Evolutionary conservation across 2,888 invertebrate genomes (phyloP).

Genomic region (Camponotus fellah): DNA sequence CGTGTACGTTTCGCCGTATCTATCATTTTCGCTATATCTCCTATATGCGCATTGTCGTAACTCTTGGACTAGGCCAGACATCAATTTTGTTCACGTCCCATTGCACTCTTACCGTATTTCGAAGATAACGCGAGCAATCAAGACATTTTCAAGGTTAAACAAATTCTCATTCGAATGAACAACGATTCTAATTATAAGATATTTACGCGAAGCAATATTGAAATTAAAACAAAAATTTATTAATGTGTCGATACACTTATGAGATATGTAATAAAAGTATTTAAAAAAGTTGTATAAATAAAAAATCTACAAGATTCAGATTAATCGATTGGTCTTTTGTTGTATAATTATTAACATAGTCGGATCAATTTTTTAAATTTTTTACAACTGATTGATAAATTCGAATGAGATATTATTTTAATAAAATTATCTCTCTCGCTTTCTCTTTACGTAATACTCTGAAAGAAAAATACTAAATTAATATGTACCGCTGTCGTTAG

Average conservation of each 20-base stretch:
- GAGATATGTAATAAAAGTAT: neutral
- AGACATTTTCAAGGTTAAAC: neutral
- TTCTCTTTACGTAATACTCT: neutral
- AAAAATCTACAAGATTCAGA: too few relatives aligned
- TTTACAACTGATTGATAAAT: neutral
- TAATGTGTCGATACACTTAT: neutral
- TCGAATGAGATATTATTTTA: constrained; percentile 21
- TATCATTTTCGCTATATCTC: constrained; percentile 36
- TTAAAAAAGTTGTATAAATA: neutral
- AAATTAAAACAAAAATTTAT: neutral
- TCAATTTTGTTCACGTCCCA: constrained; percentile 27
- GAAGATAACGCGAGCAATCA: constrained; percentile 12
- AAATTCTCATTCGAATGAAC: constrained; percentile 9
- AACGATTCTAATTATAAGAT: neutral
- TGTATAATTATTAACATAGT: too few relatives aligned
- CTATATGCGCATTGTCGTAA: constrained; percentile 42
- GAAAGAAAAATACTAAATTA: neutral
- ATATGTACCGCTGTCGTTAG: too few relatives aligned
- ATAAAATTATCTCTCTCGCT: neutral
- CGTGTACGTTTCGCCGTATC: constrained; percentile 35
- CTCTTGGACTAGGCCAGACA: constrained; percentile 5
- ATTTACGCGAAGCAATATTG: neutral
- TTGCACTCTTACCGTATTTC: neutral
- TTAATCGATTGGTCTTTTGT: too few relatives aligned
- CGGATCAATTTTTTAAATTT: neutral